Evolutionary conservation across 2,888 invertebrate species (phyloP).

Genomic region (Anoncus sp.): DNA sequence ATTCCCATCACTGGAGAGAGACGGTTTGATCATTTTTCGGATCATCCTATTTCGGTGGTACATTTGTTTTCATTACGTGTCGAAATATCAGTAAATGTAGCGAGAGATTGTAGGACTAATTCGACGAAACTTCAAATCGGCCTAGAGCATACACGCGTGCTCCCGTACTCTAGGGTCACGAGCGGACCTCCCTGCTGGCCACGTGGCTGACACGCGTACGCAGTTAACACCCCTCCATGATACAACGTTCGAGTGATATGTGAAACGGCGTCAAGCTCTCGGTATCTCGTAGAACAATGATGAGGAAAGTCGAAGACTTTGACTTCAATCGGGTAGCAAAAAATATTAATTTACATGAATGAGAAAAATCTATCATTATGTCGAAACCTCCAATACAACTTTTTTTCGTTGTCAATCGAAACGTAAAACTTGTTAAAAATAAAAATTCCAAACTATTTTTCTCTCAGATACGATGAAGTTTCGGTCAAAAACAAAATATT

Average conservation of each 20-base stretch:
- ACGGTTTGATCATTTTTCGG: slow-evolving; percentile 29
- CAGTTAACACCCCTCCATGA: slow-evolving; percentile 69
- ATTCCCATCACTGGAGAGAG: background rate
- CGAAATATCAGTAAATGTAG: slow-evolving; percentile 49
- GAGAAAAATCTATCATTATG: background rate
- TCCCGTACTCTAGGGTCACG: slow-evolving; percentile 68
- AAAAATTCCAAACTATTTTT: too few relatives aligned
- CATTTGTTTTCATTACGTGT: slow-evolving; percentile 67
- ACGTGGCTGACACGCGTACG: slow-evolving; percentile 75
- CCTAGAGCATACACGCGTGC: slow-evolving; percentile 64
- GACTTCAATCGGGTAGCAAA: slow-evolving; percentile 3
- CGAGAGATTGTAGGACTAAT: slow-evolving; percentile 49
- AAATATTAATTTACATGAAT: background rate
- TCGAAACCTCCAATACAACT: too few relatives aligned
- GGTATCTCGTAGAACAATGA: slow-evolving; percentile 66
- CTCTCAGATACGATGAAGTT: too few relatives aligned
- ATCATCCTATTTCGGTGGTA: slow-evolving; percentile 37
- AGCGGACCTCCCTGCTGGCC: slow-evolving; percentile 63
- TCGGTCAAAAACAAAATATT: background rate
- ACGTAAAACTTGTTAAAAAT: too few relatives aligned
- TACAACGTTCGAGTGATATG: slow-evolving; percentile 27
- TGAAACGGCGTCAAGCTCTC: slow-evolving; percentile 35
- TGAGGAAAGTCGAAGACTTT: slow-evolving; percentile 37
- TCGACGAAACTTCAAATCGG: slow-evolving; percentile 63
- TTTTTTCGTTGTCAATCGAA: too few relatives aligned